Evolutionary conservation across 2,888 invertebrate species (phyloP).

Genomic region (Sepiola atlantica): DNA sequence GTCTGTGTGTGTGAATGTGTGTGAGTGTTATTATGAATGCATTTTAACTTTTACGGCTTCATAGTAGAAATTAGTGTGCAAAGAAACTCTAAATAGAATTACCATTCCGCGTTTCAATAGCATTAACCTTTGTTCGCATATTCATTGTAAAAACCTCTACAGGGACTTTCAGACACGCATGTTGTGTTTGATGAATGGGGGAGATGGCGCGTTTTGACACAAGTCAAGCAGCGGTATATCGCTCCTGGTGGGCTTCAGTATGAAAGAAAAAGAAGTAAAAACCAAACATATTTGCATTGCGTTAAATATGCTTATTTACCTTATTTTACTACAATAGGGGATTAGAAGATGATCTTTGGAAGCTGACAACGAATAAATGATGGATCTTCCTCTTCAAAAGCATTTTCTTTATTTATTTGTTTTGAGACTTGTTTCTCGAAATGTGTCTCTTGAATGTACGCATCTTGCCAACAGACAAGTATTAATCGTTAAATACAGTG

Average conservation of each 20-base stretch:
- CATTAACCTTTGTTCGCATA: background rate
- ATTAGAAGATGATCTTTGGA: too few species aligned
- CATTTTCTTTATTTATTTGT: too few species aligned
- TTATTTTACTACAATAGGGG: too few species aligned
- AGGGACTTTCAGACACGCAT: background rate
- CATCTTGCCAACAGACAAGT: too few species aligned
- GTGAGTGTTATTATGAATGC: background rate
- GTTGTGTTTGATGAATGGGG: background rate
- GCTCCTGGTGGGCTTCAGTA: background rate
- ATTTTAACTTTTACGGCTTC: background rate
- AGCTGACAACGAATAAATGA: too few species aligned
- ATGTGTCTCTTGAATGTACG: too few species aligned
- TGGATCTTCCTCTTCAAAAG: too few species aligned
- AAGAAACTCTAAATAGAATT: background rate
- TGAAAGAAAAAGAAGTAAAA: background rate
- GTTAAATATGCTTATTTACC: too few species aligned
- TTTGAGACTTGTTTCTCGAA: too few species aligned
- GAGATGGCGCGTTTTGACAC: background rate
- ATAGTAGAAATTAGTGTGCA: background rate
- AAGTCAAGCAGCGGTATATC: background rate
- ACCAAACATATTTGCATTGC: too few species aligned
- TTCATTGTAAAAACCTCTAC: background rate
- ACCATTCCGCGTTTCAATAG: background rate
- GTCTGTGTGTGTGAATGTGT: too few species aligned
- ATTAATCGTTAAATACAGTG: too few species aligned